Evolutionary conservation across 2,888 invertebrate genomes (phyloP), one percentile per base, ranked within the genome.

Genomic region (Leucania comma): DNA sequence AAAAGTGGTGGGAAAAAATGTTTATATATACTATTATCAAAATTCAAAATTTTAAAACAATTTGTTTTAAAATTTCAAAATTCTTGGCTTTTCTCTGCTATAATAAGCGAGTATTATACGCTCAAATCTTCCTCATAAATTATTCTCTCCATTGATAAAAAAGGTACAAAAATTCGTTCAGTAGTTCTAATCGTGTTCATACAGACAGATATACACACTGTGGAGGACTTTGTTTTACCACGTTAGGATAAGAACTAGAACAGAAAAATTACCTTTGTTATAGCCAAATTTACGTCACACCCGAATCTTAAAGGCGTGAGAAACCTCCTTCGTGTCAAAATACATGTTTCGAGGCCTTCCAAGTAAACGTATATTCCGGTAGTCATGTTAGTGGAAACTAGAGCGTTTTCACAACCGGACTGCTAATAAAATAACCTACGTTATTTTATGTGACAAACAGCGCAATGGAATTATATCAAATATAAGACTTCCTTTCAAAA

Each of bases 261-360:
- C 68, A 70, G 42, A 63, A 17, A 42, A 59, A 70, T 58, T 67
- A 63, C 66, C 26, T 69, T 72, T 79, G 72, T 83, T 73, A 81
- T 50, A 62, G 66, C 61, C 61, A 62, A 35, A 68, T 22, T 68
- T 67, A 83, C 65, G 62, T 72, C 56, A 59, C 53, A 38, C 24
- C n/a, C 14, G 12, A 54, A 12, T 17, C 20, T 42, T 22, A 12
- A 1, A 72, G 56, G 61, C 84, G 82, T 84, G 86, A 79, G 86
- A 84, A 85, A 75, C 61, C 48, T 77, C 63, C 58, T 74, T 61
- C 56, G 29, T 62, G 68, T 68, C 64, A 68, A 62, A 68, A 78
- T 66, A 42, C 42, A 42, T 42, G 57, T 38, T 48, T 54, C 29
- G 58, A 66, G 46, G 50, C 51, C 54, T 72, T 78, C 67, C 42